These are phyloP conservation scores for Meleagris gallopavo DNA, from an alignment of 2,113 vertebrate genomes.

Conservation along the genomic window DNA sequence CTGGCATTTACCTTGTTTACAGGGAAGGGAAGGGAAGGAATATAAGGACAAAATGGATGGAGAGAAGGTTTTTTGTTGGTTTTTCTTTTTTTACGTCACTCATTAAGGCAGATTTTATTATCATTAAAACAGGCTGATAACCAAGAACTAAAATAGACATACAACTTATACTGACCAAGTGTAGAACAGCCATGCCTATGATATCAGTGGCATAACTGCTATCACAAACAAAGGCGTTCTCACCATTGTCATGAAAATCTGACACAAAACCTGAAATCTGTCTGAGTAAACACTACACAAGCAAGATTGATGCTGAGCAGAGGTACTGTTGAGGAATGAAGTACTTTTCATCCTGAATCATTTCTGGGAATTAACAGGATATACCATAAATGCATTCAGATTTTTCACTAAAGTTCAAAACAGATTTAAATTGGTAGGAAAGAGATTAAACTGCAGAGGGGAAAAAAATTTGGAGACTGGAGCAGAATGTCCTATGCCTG, in stretches of 20 bases:
- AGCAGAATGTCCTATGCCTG: background rate
- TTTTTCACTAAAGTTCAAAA: background rate
- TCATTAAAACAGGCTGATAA: background rate
- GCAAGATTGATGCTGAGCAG: background rate
- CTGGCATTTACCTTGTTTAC: constrained; percentile 8
- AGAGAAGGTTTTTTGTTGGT: background rate
- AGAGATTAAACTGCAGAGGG: background rate
- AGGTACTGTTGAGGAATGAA: background rate
- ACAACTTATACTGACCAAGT: background rate
- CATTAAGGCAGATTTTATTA: background rate
- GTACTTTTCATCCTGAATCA: background rate
- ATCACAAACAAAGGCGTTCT: background rate
- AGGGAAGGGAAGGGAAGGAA: constrained; percentile 42
- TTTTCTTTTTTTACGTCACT: background rate
- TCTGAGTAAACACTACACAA: background rate
- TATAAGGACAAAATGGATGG: background rate
- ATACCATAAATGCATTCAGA: background rate
- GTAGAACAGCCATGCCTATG: constrained; percentile 11
- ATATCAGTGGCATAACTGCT: background rate
- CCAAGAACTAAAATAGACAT: constrained; percentile 12
- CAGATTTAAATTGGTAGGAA: background rate
- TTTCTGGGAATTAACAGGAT: background rate
- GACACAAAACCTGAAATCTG: background rate
- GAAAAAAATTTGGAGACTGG: background rate
- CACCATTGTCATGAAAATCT: background rate